A percentile compares a stretch with the other conserved stretches of the same genome.
Conservation (phyloP, 2,797 vertebrate species). For the Tenualosa thibaudeaui region DNA sequence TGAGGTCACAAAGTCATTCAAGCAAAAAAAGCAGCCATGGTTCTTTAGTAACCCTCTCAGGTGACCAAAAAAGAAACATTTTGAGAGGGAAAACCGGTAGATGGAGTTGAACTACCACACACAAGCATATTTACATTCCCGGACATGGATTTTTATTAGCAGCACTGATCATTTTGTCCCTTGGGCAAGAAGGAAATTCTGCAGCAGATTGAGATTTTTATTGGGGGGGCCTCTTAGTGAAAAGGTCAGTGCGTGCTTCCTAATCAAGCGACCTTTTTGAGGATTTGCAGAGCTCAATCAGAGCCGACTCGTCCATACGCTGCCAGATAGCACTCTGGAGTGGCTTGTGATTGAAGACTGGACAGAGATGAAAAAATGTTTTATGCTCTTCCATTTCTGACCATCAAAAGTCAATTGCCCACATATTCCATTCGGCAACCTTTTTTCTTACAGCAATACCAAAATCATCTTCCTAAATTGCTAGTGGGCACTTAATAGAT, state of each 20-base stretch:
- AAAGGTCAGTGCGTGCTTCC: conserved; percentile 51
- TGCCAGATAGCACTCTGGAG: not conserved
- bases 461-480: not conserved
- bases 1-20: not conserved
- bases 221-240: conserved; percentile 36
- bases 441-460: not conserved
- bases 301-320: conserved; percentile 25
- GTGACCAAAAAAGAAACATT: not conserved
- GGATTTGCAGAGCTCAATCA: conserved; percentile 40
- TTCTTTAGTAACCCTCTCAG: not conserved
- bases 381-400: not conserved
- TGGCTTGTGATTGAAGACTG: not conserved
- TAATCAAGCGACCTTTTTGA: conserved; percentile 50
- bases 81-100: not conserved
- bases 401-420: not conserved
- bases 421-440: not conserved
- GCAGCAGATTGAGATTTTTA: conserved; percentile 35
- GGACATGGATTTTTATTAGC: conserved; percentile 35
- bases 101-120: conserved; percentile 5
- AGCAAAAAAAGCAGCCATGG: not conserved
- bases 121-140: conserved; percentile 35
- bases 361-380: conserved; percentile 3
- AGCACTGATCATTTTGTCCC: conserved; percentile 37
- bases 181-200: conserved; percentile 35
- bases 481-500: not conserved